Evolutionary conservation across 2,113 vertebrate genomes (phyloP).

Genomic region (Oryzias curvinotus): DNA sequence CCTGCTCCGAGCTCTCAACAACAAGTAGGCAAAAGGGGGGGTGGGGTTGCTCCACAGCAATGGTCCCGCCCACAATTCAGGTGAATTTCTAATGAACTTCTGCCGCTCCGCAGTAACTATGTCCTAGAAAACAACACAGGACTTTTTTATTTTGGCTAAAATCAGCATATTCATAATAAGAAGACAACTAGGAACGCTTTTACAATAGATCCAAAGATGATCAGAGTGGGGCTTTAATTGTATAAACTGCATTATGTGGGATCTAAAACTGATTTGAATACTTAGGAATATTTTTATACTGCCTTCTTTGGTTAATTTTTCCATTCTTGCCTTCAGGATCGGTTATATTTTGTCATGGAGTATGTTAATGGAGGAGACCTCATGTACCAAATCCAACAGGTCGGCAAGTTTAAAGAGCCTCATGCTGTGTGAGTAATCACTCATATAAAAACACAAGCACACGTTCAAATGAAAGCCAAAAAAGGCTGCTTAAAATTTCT

Average conservation of each 20-base stretch:
- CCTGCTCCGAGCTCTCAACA: neutral
- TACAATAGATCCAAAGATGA: no score
- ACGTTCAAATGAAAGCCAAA: no score
- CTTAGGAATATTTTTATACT: neutral
- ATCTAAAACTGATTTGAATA: neutral
- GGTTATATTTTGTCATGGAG: constrained; percentile 97
- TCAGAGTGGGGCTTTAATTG: neutral
- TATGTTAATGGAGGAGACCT: constrained; percentile 95
- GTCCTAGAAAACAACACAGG: no score
- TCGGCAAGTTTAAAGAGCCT: constrained; percentile 95
- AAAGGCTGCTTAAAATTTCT: neutral
- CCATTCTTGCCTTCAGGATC: constrained; percentile 77
- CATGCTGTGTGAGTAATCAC: constrained; percentile 90
- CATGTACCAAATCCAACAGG: constrained; percentile 99
- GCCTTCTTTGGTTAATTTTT: neutral
- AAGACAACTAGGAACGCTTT: no score
- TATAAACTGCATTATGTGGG: neutral
- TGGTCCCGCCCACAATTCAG: no score
- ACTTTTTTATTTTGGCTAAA: no score
- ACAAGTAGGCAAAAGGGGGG: no score
- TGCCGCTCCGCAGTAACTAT: no score
- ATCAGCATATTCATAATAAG: no score
- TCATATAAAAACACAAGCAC: neutral
- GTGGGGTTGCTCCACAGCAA: no score
- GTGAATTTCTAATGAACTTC: no score